Base-by-base conservation (phyloP, 2,888 invertebrate genomes). In the Spilosoma lubricipeda region DNA sequence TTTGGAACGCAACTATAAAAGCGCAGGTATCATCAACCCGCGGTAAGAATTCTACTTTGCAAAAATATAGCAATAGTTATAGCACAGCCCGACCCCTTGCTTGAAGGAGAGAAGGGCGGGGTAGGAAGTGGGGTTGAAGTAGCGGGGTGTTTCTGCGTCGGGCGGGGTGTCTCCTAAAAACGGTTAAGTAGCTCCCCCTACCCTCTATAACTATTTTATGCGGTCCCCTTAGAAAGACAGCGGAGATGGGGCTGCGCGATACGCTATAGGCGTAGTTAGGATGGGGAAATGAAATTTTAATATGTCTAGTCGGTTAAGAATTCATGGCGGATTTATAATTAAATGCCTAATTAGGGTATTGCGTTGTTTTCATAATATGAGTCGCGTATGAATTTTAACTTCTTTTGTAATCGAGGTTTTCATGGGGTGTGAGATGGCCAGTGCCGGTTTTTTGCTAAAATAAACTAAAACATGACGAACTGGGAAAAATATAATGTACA, bases 141-240 rank as follows among this genome's bases (percentile, higher is more conserved):
- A 90, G 92, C 87, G 89, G 92, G 93, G 93, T 89, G 93, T 91
- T 93, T 90, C 92, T 93, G 90, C 92, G 91, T 88, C 89, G 91
- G 92, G 92, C 83, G 94, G 95, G 95, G 95, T 92, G 94, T 93
- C 95, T 94, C 95, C 95, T 95, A 95, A 95, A 95, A 95, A 95
- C 95, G 94, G 95, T 94, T 95, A 95, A 95, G 95, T 95, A 95
- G 95, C 95, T 93, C 92, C 93, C 94, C 93, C 94, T 91, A 89
- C 92, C 91, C 93, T 93, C 93, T 93, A 94, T 95, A 95, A 95
- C 95, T 95, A 95, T 95, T 95, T 95, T 95, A 95, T 95, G 94
- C 90, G 93, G 95, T 94, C 95, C 95, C 95, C 95, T 95, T 94
- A 93, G 94, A 95, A 95, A 95, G 95, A 95, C 95, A 94, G 93